Conservation (phyloP, 1,140 invertebrate species). For the Drosophila nikananu region DNA sequence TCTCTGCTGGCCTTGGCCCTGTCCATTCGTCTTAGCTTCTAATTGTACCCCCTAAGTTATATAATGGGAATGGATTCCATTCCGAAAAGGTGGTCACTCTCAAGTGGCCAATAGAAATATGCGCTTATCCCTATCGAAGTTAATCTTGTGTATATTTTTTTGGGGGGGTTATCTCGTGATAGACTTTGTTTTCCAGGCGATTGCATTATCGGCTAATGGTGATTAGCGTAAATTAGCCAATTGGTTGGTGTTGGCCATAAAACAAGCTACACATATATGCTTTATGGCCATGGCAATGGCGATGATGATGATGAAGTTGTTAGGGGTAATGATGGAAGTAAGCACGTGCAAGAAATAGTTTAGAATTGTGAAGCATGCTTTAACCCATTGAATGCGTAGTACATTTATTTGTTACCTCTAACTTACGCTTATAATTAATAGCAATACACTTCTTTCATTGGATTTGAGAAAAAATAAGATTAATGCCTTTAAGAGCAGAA, state of each 20-base stretch:
- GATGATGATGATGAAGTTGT: background rate
- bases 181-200: conserved; percentile 27
- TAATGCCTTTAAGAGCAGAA: too few relatives aligned
- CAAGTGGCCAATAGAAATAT: conserved; percentile 63
- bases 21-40: conserved; percentile 48
- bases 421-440: too few relatives aligned
- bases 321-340: background rate
- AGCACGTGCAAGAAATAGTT: conserved; percentile 17
- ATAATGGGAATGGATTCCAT: conserved; percentile 60
- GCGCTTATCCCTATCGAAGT: conserved; percentile 41
- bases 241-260: conserved; percentile 32
- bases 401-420: background rate
- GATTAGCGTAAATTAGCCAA: conserved; percentile 57
- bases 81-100: conserved; percentile 17
- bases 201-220: conserved; percentile 41
- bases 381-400: background rate
- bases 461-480: background rate
- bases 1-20: conserved; percentile 55
- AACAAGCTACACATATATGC: conserved; percentile 1
- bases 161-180: conserved; percentile 9
- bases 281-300: conserved; percentile 22
- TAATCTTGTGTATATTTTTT: conserved; percentile 33
- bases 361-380: background rate
- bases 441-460: too few relatives aligned
- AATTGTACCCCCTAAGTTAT: conserved; percentile 54